A percentile compares a stretch with the other conserved stretches of the same genome.
Evolutionary conservation across 2,797 vertebrate species (phyloP).

Genomic region (Simalia tracyae): DNA sequence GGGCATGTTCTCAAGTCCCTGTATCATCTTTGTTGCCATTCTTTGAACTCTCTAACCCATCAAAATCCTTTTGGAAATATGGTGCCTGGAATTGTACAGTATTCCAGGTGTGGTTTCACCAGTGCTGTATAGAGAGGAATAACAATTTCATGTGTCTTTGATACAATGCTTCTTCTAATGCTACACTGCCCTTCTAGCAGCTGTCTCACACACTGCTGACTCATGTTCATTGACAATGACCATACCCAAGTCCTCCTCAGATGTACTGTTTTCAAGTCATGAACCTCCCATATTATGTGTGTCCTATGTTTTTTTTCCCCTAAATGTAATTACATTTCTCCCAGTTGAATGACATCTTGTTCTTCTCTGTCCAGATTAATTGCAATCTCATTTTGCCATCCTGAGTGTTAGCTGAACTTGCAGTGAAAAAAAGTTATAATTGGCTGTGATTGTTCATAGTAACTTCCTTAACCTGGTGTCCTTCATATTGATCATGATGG

Average conservation of each 20-base stretch:
- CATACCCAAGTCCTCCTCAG: neutral
- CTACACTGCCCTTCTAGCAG: neutral
- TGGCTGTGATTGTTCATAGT: neutral
- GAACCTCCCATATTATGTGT: neutral
- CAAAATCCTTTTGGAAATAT: neutral
- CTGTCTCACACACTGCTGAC: neutral
- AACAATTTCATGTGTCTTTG: neutral
- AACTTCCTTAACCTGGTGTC: neutral
- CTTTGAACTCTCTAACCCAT: neutral
- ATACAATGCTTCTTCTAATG: neutral
- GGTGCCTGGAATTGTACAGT: neutral
- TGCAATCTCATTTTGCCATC: neutral
- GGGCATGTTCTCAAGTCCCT: neutral
- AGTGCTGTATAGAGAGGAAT: neutral
- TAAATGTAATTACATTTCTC: neutral
- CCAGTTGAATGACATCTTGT: neutral
- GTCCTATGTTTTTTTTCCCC: neutral
- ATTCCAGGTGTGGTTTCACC: neutral
- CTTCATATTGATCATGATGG: neutral
- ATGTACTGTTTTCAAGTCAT: neutral
- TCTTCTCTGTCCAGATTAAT: neutral
- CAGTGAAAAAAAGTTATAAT: neutral
- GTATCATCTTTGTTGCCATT: neutral
- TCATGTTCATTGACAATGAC: neutral
- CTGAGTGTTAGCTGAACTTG: neutral